phyloP scores from a whole-genome alignment of 2,888 invertebrate genomes.

The Psylliodes chrysocephalus region DNA sequence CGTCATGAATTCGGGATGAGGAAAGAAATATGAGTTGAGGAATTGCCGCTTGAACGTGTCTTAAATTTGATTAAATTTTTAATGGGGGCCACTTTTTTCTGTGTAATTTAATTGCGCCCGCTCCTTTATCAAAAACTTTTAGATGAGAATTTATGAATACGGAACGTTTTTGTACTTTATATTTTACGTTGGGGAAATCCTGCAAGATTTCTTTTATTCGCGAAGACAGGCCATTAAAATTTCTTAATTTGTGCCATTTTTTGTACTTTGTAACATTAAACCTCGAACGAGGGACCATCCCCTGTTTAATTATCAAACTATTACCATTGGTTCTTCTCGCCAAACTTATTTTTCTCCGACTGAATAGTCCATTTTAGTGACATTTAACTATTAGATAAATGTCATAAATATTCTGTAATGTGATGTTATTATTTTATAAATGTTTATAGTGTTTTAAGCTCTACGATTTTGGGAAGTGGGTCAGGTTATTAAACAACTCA shows the following conservation, averaged over 20 bases:
- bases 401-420: too few relatives aligned
- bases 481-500: too few relatives aligned
- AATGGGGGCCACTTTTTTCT: constrained; percentile 44
- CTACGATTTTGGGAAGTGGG: too few relatives aligned
- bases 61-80: constrained; percentile 60
- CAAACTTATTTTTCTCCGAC: too few relatives aligned
- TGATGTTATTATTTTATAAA: too few relatives aligned
- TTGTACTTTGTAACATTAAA: neutral
- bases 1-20: constrained; percentile 62
- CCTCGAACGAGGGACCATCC: too few relatives aligned
- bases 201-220: constrained; percentile 9
- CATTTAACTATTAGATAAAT: too few relatives aligned
- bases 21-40: constrained; percentile 62
- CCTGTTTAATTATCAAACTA: too few relatives aligned
- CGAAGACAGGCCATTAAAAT: neutral
- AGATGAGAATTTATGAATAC: constrained; percentile 30
- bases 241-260: neutral
- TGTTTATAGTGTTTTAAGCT: too few relatives aligned
- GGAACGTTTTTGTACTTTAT: constrained; percentile 24
- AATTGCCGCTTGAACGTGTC: constrained; percentile 61
- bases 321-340: too few relatives aligned
- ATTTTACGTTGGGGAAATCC: constrained; percentile 26
- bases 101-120: constrained; percentile 42
- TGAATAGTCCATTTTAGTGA: too few relatives aligned
- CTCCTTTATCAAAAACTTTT: constrained; percentile 31